These are phyloP conservation scores for Stegodyphus mimosarum DNA, from an alignment of 1,140 invertebrate genomes.

Conservation along the genomic window DNA sequence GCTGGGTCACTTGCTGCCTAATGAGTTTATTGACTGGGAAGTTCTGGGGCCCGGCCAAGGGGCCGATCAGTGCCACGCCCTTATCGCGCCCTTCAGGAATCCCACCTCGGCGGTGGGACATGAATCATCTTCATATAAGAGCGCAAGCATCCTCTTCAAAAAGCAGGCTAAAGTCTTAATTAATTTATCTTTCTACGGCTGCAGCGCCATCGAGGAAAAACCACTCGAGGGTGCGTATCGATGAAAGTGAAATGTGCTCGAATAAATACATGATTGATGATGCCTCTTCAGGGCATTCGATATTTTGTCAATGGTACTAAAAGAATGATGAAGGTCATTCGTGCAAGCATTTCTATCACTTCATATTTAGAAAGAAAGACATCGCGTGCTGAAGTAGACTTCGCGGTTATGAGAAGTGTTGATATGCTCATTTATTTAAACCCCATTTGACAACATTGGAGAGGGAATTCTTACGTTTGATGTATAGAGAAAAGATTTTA, in stretches of 20 bases:
- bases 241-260: constrained; percentile 1
- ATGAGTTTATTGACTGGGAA: constrained; percentile 58
- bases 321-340: too few relatives aligned
- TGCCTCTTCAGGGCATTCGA: too few relatives aligned
- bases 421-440: too few relatives aligned
- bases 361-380: too few relatives aligned
- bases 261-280: constrained; percentile 15
- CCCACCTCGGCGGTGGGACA: constrained; percentile 3
- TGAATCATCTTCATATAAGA: constrained; percentile 37
- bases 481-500: too few relatives aligned
- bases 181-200: constrained; percentile 44
- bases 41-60: constrained; percentile 56
- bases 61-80: constrained; percentile 47
- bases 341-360: too few relatives aligned
- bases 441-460: too few relatives aligned
- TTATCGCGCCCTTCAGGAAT: constrained; percentile 42
- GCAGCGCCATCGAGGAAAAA: background rate
- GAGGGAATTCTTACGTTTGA: too few relatives aligned
- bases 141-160: background rate
- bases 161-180: constrained; percentile 30
- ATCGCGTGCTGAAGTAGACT: too few relatives aligned
- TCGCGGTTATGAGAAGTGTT: too few relatives aligned
- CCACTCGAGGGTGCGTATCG: background rate
- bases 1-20: constrained; percentile 49
- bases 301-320: too few relatives aligned